Percentiles rank a stretch among this genome's conserved stretches.
Conservation (phyloP, 2,797 vertebrate species). For the Coendou prehensilis region DNA sequence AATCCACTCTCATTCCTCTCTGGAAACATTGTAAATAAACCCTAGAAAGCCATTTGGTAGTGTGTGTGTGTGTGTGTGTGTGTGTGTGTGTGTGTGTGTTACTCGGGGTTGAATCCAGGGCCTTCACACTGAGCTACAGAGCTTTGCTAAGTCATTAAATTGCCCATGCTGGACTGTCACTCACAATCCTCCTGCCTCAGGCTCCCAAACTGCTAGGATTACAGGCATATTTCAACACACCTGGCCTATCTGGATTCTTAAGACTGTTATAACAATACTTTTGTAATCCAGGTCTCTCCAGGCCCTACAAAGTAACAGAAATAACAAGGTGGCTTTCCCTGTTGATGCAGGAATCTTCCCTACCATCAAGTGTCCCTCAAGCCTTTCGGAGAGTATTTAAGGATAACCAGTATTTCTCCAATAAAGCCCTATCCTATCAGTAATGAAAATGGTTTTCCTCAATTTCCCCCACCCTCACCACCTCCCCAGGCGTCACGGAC, state of each 20-base stretch:
- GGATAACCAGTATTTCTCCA: background rate
- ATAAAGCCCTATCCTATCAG: background rate
- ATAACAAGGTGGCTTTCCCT: background rate
- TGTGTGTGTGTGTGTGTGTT: background rate
- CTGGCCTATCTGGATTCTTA: background rate
- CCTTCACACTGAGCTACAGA: background rate
- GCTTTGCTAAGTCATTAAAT: background rate
- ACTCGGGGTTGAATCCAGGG: background rate
- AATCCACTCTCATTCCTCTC: background rate
- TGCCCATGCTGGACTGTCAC: background rate
- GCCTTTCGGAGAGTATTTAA: background rate
- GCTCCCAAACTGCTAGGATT: background rate
- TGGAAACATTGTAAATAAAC: background rate
- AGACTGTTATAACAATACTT: background rate
- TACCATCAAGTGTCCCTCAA: background rate
- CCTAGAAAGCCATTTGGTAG: background rate
- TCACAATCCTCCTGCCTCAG: background rate
- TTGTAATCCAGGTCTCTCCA: background rate
- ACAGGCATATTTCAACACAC: background rate
- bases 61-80: background rate
- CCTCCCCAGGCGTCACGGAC: rapidly evolving
- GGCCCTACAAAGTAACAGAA: background rate
- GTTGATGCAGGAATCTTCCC: background rate
- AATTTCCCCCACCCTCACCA: background rate
- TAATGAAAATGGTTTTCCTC: background rate